Evolutionary conservation across 2,888 invertebrate genomes (phyloP), one percentile per base, ranked within the genome.

Genomic region (Acanthococcus lagerstroemiae): DNA sequence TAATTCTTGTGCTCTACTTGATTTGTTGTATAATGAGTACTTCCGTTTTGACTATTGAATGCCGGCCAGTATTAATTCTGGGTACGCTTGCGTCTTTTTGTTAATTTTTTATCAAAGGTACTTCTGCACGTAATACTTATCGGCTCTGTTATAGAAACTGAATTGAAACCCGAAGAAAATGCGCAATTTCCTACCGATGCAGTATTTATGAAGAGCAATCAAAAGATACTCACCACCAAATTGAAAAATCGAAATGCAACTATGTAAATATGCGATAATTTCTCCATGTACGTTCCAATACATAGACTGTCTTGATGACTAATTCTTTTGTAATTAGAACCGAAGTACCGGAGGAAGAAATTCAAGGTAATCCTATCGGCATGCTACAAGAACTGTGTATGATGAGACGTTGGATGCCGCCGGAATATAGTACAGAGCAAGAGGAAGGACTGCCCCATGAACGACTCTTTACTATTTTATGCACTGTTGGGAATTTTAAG

Each of bases 321-420:
- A 37, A 15, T 3, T 37, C 37, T 15, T 37, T 37, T 37, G 37
- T 37, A n/a, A 3, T n/a, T 37, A 66, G 66, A 27, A 56, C 56
- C 4, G 66, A 66, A 56, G 56, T 66, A n/a, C 66, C 66, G 12
- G 69, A 69, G 56, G 69, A 69, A 50, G 68, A 69, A 30, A 65
- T 68, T 68, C 84, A 88, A 77, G 90, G 90, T 12, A 94, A 97
- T 77, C 96, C 96, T 2, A 95, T 97, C 69, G 96, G 96, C 19
- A 90, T 92, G 81, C 80, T 97, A 65, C 90, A 90, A 76, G 96
- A 97, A 77, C 84, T 95, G 78, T 95, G 95, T 75, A 95, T 95
- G 91, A 91, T 94, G 48, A 85, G 90, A 63, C 87, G 93, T 72
- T 92, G 95, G 89, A 93, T 94, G 27, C 95, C 95, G 46, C 96